Evolutionary conservation across 2,113 vertebrate species (phyloP).

Genomic region (Meleagris gallopavo): DNA sequence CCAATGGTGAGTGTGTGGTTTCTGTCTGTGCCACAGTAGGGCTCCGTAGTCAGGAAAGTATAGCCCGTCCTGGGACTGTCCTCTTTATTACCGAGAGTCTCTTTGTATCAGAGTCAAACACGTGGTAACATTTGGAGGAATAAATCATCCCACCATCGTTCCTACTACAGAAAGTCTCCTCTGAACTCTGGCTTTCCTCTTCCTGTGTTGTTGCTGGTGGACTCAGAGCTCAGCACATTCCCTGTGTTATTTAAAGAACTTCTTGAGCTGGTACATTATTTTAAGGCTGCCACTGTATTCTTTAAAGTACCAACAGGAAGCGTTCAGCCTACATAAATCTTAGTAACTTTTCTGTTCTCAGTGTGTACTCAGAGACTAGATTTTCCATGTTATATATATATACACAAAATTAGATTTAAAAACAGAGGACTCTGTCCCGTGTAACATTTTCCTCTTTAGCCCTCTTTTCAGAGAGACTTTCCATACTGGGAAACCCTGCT

Average conservation of each 20-base stretch:
- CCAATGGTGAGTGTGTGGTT: not conserved
- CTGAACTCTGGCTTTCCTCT: not conserved
- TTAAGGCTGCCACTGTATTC: not conserved
- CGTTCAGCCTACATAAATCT: not conserved
- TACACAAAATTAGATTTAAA: not conserved
- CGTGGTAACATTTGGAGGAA: not conserved
- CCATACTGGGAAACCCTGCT: not conserved
- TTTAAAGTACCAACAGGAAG: constrained; percentile 32
- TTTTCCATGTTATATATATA: not conserved
- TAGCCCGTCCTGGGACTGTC: not conserved
- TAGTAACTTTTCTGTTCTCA: not conserved
- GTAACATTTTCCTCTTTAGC: not conserved
- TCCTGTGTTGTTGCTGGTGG: constrained; percentile 9
- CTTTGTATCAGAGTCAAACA: not conserved
- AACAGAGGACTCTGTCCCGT: not conserved
- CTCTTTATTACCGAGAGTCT: not conserved
- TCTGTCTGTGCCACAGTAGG: not conserved
- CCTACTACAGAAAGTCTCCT: not conserved
- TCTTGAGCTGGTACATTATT: constrained; percentile 12
- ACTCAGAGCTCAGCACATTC: constrained; percentile 21
- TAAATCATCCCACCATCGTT: not conserved
- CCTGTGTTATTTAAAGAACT: constrained; percentile 50
- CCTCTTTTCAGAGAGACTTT: not conserved
- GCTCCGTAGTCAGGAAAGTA: not conserved
- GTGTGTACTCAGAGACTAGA: not conserved